Conservation (phyloP, 2,888 invertebrate species). For the Coelinius sp. region DNA sequence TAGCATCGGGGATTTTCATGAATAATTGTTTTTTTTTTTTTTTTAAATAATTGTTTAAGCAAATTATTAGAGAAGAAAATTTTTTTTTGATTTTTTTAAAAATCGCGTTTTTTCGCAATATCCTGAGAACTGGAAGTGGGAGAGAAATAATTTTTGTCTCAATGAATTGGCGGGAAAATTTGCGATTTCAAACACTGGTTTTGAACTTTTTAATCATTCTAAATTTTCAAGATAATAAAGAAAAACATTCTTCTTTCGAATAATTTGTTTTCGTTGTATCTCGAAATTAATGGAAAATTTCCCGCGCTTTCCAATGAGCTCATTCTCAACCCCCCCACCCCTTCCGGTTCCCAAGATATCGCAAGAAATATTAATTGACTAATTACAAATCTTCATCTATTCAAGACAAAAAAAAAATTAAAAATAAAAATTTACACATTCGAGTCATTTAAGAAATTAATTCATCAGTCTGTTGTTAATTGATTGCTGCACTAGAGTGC, state of each 20-base stretch:
- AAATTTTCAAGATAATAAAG: too few relatives aligned
- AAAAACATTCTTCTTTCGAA: too few relatives aligned
- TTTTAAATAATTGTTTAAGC: too few relatives aligned
- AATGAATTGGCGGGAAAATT: not conserved
- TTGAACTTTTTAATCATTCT: not conserved
- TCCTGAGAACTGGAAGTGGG: not conserved
- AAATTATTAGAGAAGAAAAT: too few relatives aligned
- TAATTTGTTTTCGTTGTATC: too few relatives aligned
- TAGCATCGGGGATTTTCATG: not conserved
- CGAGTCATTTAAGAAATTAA: not conserved
- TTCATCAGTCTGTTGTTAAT: slow-evolving; percentile 17
- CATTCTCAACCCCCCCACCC: too few relatives aligned
- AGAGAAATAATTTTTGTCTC: not conserved
- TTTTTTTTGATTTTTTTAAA: too few relatives aligned
- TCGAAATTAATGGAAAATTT: too few relatives aligned
- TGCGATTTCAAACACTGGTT: not conserved
- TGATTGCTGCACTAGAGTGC: slow-evolving; percentile 7
- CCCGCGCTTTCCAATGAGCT: too few relatives aligned
- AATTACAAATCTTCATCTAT: not conserved
- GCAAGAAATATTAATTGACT: not conserved
- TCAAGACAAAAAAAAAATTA: not conserved
- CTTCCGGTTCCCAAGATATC: not conserved
- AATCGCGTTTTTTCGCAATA: not conserved
- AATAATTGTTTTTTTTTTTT: not conserved
- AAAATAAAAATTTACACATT: not conserved